Base-by-base conservation (phyloP, 2,113 vertebrate species). In the Elanus axillaris region DNA sequence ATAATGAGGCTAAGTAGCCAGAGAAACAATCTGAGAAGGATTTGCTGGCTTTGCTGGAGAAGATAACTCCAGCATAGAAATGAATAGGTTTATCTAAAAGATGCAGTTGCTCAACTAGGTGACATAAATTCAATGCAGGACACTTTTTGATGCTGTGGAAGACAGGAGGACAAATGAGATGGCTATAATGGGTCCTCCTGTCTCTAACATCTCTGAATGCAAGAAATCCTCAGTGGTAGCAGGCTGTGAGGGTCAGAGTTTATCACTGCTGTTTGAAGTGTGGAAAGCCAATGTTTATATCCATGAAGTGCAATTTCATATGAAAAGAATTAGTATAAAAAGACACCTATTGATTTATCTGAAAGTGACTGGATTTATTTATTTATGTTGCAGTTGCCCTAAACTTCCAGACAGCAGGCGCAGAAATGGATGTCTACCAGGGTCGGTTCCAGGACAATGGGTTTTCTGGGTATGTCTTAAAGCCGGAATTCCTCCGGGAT, bases 351-450 rank as follows among this genome's bases (percentile, higher is more conserved):
- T 63, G 87, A 79, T 82, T 79, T 83, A 45, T 63, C 43, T 73
- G 81, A 55, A 92, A 94, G 63, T 88, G 67, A 93, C 78, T 91
- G 74, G 67, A 71, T 62, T 79, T 87, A 31, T 90, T 73, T 85
- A 29, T 80, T 95, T 94, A 8, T 88, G 40, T 96, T 96, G 64
- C 85, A 99, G 99, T 99, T 98, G 99, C 99, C 20, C 92, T 99
- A 67, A 99, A 99, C 97, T 99, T 99, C 98, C 99, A 99, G 98
- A 99, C 99, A 9, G 98, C 98, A 22, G 97, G 97, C 75, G 97
- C 98, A 58, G 99, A 99, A 97, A 99, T 99, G 99, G 98, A 99
- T 38, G 60, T 99, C 71, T 99, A 99, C 94, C 99, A 99, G 97
- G 99, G 99, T 18, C 98, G 96, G 13, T 99, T 99, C 97, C 98